phyloP scores from a whole-genome alignment of 2,888 invertebrate species.

The Biston betularia region DNA sequence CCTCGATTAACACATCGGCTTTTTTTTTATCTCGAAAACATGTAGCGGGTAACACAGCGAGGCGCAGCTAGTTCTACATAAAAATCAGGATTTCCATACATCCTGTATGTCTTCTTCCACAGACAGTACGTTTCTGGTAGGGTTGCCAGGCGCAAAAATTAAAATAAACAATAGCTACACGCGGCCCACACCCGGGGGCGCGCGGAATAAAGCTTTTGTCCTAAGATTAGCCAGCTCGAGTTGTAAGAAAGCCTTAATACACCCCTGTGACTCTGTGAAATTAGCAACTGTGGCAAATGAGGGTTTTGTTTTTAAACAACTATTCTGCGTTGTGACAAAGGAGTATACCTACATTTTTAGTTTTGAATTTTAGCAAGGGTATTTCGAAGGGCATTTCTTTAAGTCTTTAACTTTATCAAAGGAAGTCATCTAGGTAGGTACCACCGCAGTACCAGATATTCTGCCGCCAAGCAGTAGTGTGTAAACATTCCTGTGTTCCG shows the following conservation, averaged over 20 bases:
- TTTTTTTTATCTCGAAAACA: too few relatives aligned
- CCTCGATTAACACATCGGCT: too few relatives aligned
- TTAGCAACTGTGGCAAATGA: conserved; percentile 42
- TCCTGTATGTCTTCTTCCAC: conserved; percentile 66
- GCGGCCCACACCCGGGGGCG: conserved; percentile 79
- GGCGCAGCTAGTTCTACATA: too few relatives aligned
- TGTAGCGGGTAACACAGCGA: too few relatives aligned
- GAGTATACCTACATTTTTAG: conserved; percentile 34
- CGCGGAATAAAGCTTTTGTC: conserved; percentile 82
- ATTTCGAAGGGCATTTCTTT: not conserved
- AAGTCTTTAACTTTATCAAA: too few relatives aligned
- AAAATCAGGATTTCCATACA: conserved; percentile 39
- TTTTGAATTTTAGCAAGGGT: conserved; percentile 22
- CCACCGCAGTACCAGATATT: too few relatives aligned
- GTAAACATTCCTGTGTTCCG: too few relatives aligned
- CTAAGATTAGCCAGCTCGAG: conserved; percentile 78
- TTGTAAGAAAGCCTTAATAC: conserved; percentile 69
- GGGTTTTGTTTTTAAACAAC: conserved; percentile 42
- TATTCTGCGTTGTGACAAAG: conserved; percentile 24
- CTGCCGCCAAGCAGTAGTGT: too few relatives aligned
- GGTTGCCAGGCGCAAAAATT: conserved; percentile 82
- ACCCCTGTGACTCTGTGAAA: conserved; percentile 41
- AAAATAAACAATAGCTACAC: conserved; percentile 81
- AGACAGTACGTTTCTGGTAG: conserved; percentile 64
- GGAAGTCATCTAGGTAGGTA: too few relatives aligned